A percentile compares a stretch with the other conserved stretches of the same genome.
phyloP scores from a whole-genome alignment of 2,888 invertebrate species.

The Luffia ferchaultella region DNA sequence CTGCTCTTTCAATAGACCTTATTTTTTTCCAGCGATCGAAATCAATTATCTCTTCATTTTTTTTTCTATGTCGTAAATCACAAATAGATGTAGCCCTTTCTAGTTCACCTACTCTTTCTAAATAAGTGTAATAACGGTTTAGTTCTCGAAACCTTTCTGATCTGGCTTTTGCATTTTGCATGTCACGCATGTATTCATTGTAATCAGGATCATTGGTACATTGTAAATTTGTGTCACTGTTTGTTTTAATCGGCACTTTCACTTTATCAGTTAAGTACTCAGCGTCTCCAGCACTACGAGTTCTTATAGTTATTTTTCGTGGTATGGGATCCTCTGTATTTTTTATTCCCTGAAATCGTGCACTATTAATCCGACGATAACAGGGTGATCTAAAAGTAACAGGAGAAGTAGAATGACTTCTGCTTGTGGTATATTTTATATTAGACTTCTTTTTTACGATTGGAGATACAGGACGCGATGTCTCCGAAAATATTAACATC shows the following conservation, averaged over 20 bases:
- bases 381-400: conserved; percentile 72
- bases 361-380: conserved; percentile 68
- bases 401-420: conserved; percentile 63
- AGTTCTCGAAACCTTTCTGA: conserved; percentile 86
- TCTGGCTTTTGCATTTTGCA: conserved; percentile 71
- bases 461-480: background rate
- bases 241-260: conserved; percentile 15
- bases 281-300: conserved; percentile 73
- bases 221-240: conserved; percentile 39
- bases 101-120: conserved; percentile 85
- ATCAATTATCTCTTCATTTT: conserved; percentile 83
- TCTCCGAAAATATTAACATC: background rate
- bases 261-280: conserved; percentile 42
- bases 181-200: conserved; percentile 72
- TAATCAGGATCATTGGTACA: conserved; percentile 67
- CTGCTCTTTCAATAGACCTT: conserved; percentile 80
- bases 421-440: conserved; percentile 21
- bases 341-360: conserved; percentile 39
- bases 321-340: conserved; percentile 32
- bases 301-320: conserved; percentile 54
- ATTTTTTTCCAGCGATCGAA: conserved; percentile 89
- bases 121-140: conserved; percentile 83
- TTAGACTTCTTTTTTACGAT: conserved; percentile 20
- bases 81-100: conserved; percentile 78
- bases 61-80: conserved; percentile 75